phyloP scores from a whole-genome alignment of 2,888 invertebrate species.

The Tetropium fuscum region DNA sequence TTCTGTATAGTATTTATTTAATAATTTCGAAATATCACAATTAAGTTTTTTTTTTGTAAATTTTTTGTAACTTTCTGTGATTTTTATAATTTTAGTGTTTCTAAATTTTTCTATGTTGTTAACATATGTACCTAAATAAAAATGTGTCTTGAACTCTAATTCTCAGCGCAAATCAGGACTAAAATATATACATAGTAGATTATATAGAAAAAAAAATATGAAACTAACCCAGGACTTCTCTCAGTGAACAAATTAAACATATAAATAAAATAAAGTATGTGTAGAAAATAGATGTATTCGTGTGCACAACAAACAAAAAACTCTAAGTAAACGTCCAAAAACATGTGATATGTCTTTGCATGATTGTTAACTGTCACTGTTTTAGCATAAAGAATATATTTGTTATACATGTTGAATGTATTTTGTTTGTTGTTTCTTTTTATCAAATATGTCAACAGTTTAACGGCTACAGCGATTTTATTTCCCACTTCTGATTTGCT shows the following conservation, averaged over 20 bases:
- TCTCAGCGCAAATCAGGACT: conserved; percentile 60
- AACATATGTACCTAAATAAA: conserved; percentile 61
- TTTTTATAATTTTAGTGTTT: conserved; percentile 56
- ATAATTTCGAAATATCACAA: conserved; percentile 56
- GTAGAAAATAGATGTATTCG: conserved; percentile 40
- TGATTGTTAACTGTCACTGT: conserved; percentile 50
- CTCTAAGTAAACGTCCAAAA: conserved; percentile 52
- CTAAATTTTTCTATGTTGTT: conserved; percentile 56
- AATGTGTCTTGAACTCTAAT: conserved; percentile 58
- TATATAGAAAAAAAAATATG: conserved; percentile 39
- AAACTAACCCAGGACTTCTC: conserved; percentile 54
- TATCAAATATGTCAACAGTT: conserved; percentile 1
- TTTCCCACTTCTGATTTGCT: conserved; percentile 37
- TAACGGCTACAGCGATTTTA: too few species aligned
- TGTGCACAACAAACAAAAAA: conserved; percentile 42
- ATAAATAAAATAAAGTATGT: conserved; percentile 35
- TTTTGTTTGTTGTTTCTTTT: conserved; percentile 44
- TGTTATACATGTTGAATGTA: conserved; percentile 50
- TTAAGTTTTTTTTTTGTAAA: conserved; percentile 51
- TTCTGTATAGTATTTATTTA: conserved; percentile 65
- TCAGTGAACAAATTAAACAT: conserved; percentile 51
- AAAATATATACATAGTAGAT: conserved; percentile 44
- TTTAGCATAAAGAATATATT: conserved; percentile 44
- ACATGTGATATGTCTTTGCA: conserved; percentile 57
- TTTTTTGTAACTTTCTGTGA: conserved; percentile 63